Conservation (phyloP, 2,797 vertebrate species). For the Fratercula arctica region DNA sequence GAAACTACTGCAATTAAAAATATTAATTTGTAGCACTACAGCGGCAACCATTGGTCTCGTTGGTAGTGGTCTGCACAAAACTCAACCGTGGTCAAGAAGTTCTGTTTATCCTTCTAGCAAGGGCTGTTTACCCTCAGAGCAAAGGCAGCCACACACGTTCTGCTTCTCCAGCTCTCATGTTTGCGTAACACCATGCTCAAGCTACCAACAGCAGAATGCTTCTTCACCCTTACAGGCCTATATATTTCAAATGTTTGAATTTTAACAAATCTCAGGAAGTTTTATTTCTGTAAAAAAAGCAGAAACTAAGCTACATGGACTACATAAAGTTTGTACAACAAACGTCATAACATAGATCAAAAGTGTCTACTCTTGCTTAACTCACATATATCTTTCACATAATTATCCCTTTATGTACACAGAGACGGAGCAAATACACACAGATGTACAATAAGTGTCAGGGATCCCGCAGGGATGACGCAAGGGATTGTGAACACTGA, state of each 20-base stretch:
- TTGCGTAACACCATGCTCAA: background rate
- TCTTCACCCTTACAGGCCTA: background rate
- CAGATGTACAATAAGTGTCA: background rate
- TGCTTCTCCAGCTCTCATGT: background rate
- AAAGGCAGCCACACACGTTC: background rate
- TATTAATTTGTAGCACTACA: background rate
- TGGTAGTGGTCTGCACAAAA: background rate
- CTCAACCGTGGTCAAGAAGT: background rate
- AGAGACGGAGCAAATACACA: background rate
- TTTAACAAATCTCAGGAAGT: background rate
- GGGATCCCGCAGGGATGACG: background rate
- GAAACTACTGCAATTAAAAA: background rate
- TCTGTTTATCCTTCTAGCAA: constrained; percentile 15
- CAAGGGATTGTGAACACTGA: background rate
- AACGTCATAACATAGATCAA: background rate
- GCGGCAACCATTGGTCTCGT: background rate
- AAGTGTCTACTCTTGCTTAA: background rate
- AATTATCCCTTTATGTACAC: background rate
- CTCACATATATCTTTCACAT: background rate
- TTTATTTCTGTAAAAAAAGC: background rate
- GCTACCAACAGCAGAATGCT: background rate
- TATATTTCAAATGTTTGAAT: background rate
- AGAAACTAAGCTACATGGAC: background rate
- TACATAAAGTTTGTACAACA: background rate
- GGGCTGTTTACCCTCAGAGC: constrained; percentile 9